Evolutionary conservation across 2,888 invertebrate genomes (phyloP).

Genomic region (Scrobipalpa costella): DNA sequence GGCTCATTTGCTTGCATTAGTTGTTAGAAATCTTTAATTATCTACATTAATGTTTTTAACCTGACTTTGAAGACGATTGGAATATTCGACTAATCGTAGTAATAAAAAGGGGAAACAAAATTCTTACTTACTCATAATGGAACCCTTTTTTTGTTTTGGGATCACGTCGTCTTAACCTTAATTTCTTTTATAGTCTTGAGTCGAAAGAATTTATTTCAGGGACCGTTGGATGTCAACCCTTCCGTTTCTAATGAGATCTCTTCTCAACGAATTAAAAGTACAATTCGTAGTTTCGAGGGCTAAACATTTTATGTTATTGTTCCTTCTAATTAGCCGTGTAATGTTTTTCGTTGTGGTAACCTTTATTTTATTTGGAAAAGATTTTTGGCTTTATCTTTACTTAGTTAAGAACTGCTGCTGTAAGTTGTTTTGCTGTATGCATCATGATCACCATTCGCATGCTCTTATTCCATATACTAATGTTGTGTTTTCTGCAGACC

Average conservation of each 20-base stretch:
- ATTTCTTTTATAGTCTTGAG: conserved; percentile 55
- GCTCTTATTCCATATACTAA: too few species aligned
- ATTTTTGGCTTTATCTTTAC: neutral
- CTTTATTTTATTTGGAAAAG: conserved; percentile 10
- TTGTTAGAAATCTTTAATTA: neutral
- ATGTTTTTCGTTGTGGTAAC: conserved; percentile 47
- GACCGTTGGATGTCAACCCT: conserved; percentile 66
- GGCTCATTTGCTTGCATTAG: neutral
- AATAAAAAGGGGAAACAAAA: neutral
- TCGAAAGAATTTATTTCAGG: conserved; percentile 61
- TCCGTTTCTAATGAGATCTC: conserved; percentile 65
- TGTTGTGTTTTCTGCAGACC: too few species aligned
- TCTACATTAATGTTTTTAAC: too few species aligned
- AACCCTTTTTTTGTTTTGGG: neutral
- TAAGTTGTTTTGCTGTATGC: too few species aligned
- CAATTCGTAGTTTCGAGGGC: conserved; percentile 57
- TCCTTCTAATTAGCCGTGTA: conserved; percentile 61
- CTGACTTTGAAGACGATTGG: too few species aligned
- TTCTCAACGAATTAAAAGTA: conserved; percentile 66
- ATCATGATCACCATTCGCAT: too few species aligned
- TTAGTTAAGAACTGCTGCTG: too few species aligned
- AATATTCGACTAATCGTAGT: neutral
- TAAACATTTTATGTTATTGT: conserved; percentile 63
- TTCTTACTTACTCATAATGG: neutral
- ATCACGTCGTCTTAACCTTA: conserved; percentile 33